phyloP scores from a whole-genome alignment of 2,888 invertebrate species.

The Callyntrura sp. region DNA sequence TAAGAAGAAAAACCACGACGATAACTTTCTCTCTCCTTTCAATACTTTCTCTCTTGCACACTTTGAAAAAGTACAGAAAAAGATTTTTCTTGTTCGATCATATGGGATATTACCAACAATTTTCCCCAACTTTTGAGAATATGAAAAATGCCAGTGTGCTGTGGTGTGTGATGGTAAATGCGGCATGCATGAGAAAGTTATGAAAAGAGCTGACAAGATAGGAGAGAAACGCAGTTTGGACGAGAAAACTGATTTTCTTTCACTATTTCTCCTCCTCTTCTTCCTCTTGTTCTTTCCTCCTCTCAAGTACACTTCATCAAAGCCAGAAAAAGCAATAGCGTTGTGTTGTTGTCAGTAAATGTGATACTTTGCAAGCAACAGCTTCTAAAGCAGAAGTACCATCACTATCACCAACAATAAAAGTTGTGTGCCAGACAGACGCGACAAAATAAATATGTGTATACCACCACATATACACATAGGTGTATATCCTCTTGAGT shows the following conservation, averaged over 20 bases:
- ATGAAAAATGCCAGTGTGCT: neutral
- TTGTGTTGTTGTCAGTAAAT: conserved; percentile 13
- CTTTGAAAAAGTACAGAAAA: neutral
- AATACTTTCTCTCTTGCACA: neutral
- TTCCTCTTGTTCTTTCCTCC: conserved; percentile 21
- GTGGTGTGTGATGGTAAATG: conserved; percentile 9
- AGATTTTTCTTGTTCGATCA: conserved; percentile 29
- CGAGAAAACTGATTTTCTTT: conserved; percentile 24
- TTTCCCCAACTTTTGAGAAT: neutral
- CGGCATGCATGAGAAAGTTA: conserved; percentile 31
- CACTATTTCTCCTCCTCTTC: neutral
- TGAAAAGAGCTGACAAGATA: neutral
- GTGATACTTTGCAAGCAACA: conserved; percentile 62
- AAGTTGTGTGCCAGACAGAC: conserved; percentile 48
- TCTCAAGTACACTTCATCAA: conserved; percentile 73
- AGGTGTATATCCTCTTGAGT: conserved; percentile 48
- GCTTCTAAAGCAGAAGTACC: conserved; percentile 63
- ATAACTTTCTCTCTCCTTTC: conserved; percentile 28
- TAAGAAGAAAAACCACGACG: neutral
- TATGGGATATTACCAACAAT: conserved; percentile 51
- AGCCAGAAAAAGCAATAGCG: conserved; percentile 24
- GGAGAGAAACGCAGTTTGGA: conserved; percentile 9
- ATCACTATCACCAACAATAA: conserved; percentile 6
- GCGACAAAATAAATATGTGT: too few relatives aligned
- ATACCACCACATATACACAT: too few relatives aligned